Base-by-base conservation (phyloP, 2,888 invertebrate genomes). In the Panopea generosa region DNA sequence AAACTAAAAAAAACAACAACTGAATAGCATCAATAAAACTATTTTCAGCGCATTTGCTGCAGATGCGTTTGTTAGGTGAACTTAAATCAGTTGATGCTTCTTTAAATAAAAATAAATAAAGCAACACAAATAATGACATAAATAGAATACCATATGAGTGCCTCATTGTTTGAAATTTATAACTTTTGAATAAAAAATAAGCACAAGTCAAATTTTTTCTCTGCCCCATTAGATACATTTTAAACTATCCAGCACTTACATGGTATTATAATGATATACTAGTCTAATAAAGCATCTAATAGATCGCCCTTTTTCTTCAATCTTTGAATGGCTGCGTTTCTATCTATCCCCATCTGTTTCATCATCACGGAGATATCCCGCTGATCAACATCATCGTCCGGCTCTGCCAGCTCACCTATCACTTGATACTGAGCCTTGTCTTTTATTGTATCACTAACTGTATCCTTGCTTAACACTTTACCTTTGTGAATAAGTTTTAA, bases 401-500 rank as follows among this genome's bases (percentile, higher is more conserved):
- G 59, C 50, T 84, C 89, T 11, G 83, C 82, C 43, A 77, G 53
- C 47, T 89, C 90, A 33, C 90, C 90, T 59, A 90, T 77, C 24
- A 83, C 85, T 59, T 87, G 88, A 61, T 87, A 89, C 26, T 87
- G 67, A 22, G 87, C 85, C 57, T 84, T 87, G n/a, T 82, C 68
- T 49, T 67, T 63, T 3, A 87, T 26, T 22, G 69, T 73, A 26
- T 80, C 82, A 7, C 26, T 40, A 6, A 88, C 79, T 22, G 59
- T 84, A 4, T 86, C 85, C 45, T 27, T 38, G 14, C 63, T 84
- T 45, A 87, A 47, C 11, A 85, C 55, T 61, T 85, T 89, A 2
- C 90, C 90, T 81, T 88, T 89, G 69, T 88, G 83, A 50, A 90
- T 89, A 6, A 89, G 56, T 66, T 88, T 89, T 18, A 90, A 20